Percentiles rank a stretch among this genome's conserved stretches.
phyloP scores from a whole-genome alignment of 2,888 invertebrate genomes.

The Bimastos eiseni region DNA sequence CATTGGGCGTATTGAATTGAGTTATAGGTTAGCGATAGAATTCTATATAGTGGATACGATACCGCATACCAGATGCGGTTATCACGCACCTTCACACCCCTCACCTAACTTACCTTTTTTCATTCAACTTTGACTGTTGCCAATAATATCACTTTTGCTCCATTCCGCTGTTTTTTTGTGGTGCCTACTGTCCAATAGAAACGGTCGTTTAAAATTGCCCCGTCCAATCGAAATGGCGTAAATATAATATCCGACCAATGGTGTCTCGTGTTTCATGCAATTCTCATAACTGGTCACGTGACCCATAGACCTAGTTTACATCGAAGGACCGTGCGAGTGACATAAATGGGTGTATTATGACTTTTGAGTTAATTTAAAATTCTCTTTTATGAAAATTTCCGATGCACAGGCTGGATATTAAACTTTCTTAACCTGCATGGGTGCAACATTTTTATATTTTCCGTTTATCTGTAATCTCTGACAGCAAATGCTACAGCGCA shows the following conservation, averaged over 20 bases:
- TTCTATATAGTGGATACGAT: too few species aligned
- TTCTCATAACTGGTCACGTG: neutral
- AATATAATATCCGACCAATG: neutral
- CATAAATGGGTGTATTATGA: neutral
- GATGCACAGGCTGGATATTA: neutral
- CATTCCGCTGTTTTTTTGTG: neutral
- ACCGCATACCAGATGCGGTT: neutral
- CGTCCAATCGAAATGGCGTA: neutral
- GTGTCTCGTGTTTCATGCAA: neutral
- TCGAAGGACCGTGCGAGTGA: neutral
- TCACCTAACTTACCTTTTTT: neutral
- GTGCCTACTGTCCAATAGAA: neutral
- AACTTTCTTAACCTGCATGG: slow-evolving; percentile 13
- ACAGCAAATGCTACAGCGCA: slow-evolving; percentile 6
- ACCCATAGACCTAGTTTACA: neutral
- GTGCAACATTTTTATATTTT: neutral
- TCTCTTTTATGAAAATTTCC: neutral
- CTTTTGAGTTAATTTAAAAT: slow-evolving; percentile 13
- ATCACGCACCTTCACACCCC: neutral
- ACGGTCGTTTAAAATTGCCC: neutral
- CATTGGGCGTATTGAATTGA: too few species aligned
- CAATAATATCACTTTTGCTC: too few species aligned
- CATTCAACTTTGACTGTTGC: neutral
- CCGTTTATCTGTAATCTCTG: neutral
- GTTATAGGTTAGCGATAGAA: too few species aligned